Percentiles rank a stretch among this genome's conserved stretches.
Evolutionary conservation across 2,113 vertebrate species (phyloP).

Genomic region (Cisticola juncidis): DNA sequence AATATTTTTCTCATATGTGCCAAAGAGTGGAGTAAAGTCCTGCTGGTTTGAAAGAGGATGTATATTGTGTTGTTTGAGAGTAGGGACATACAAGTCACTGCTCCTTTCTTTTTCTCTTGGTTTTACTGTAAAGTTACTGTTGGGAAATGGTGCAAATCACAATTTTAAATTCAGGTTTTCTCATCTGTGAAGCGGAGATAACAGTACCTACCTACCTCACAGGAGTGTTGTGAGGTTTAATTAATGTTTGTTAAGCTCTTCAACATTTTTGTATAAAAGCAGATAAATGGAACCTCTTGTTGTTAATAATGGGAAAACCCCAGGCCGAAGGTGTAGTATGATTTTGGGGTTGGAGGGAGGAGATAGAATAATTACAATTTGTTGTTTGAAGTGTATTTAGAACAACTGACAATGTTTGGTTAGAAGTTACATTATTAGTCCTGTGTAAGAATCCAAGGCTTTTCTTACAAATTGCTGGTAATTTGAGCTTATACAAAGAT

Average conservation of each 20-base stretch:
- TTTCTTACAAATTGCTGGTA: not conserved
- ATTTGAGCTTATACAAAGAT: not conserved
- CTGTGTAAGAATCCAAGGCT: not conserved
- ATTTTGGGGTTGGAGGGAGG: not conserved
- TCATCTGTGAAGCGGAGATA: constrained; percentile 29
- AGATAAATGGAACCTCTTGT: constrained; percentile 10
- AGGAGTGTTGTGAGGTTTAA: constrained; percentile 6
- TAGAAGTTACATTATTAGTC: not conserved
- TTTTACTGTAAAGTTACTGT: not conserved
- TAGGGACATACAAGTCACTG: not conserved
- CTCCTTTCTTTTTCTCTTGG: not conserved
- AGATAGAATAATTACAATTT: not conserved
- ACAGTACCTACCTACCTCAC: constrained; percentile 10
- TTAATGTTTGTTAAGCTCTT: constrained; percentile 24
- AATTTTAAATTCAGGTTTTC: constrained; percentile 4
- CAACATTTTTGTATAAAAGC: constrained; percentile 17
- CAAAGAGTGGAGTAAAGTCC: not conserved
- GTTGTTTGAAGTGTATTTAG: not conserved
- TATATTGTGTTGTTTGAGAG: not conserved
- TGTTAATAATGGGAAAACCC: not conserved
- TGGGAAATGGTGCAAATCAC: not conserved
- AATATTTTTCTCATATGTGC: not conserved
- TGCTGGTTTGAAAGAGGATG: not conserved
- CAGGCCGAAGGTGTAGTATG: not conserved
- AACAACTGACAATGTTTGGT: not conserved